Conservation (phyloP, 2,797 vertebrate species). For the Petrocephalus schoutedeni region DNA sequence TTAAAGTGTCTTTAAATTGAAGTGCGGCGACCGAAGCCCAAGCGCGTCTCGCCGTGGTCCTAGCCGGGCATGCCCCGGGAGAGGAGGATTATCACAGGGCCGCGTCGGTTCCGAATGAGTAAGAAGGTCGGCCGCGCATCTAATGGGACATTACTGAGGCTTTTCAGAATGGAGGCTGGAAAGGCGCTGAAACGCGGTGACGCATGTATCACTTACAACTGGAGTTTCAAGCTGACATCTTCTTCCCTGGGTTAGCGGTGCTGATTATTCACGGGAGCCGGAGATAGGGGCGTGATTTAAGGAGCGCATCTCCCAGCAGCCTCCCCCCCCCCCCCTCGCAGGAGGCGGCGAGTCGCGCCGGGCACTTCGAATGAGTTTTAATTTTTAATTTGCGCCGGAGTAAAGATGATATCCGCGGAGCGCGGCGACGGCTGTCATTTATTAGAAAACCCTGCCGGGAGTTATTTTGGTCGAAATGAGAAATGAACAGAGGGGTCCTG, state of each 20-base stretch:
- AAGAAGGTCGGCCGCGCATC: slow-evolving; percentile 29
- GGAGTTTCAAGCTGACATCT: slow-evolving; percentile 28
- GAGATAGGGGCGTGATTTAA: slow-evolving; percentile 51
- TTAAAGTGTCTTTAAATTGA: not conserved
- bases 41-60: too few species aligned
- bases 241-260: slow-evolving; percentile 27
- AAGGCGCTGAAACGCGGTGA: slow-evolving; percentile 37
- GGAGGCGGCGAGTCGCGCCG: slow-evolving; percentile 45
- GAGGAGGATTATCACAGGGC: slow-evolving; percentile 22
- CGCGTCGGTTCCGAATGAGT: slow-evolving; percentile 27
- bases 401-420: slow-evolving; percentile 64
- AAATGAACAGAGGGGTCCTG: slow-evolving; percentile 17
- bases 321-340: slow-evolving; percentile 37
- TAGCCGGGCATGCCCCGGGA: not conserved
- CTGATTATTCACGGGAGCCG: slow-evolving; percentile 42
- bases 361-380: slow-evolving; percentile 62
- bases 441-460: slow-evolving; percentile 56
- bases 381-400: slow-evolving; percentile 67
- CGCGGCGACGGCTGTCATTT: slow-evolving; percentile 63
- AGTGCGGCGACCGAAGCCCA: not conserved
- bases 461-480: slow-evolving; percentile 53
- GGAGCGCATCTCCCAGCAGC: slow-evolving; percentile 50
- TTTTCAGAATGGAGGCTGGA: slow-evolving; percentile 35
- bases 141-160: slow-evolving; percentile 29
- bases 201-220: slow-evolving; percentile 37